Percentiles rank a stretch among this genome's conserved stretches.
phyloP scores from a whole-genome alignment of 2,113 vertebrate species.

The Neopipo cinnamomea region DNA sequence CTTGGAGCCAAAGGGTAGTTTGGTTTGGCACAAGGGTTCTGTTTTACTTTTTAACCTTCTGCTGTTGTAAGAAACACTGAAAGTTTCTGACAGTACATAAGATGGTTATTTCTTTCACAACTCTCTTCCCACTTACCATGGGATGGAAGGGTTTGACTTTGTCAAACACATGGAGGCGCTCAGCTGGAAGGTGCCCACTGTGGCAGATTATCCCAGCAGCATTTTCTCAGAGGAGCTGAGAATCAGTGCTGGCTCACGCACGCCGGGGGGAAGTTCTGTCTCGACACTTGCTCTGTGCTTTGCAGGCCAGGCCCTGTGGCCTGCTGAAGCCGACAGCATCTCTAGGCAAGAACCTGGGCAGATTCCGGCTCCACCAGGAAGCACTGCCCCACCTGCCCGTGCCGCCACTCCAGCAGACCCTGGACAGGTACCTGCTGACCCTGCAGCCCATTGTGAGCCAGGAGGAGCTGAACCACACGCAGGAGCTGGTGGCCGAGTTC shows the following conservation, averaged over 20 bases:
- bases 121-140: not conserved
- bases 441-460: constrained; percentile 87
- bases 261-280: not conserved
- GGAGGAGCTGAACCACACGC: constrained; percentile 84
- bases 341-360: constrained; percentile 72
- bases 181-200: not conserved
- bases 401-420: constrained; percentile 87
- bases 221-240: not conserved
- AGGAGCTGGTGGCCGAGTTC: constrained; percentile 82
- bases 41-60: not conserved
- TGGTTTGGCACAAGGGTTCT: not conserved
- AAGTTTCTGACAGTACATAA: not conserved
- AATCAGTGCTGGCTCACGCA: not conserved
- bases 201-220: not conserved
- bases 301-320: constrained; percentile 78
- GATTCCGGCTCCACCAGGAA: constrained; percentile 88
- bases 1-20: not conserved
- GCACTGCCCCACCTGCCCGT: constrained; percentile 84
- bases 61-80: not conserved
- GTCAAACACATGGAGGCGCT: not conserved
- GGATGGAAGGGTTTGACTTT: not conserved
- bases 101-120: not conserved
- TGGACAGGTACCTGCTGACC: constrained; percentile 84
- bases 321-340: constrained; percentile 83
- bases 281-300: constrained; percentile 34